Conservation (phyloP, 2,888 invertebrate species). For the Hipparchia sbordonii region DNA sequence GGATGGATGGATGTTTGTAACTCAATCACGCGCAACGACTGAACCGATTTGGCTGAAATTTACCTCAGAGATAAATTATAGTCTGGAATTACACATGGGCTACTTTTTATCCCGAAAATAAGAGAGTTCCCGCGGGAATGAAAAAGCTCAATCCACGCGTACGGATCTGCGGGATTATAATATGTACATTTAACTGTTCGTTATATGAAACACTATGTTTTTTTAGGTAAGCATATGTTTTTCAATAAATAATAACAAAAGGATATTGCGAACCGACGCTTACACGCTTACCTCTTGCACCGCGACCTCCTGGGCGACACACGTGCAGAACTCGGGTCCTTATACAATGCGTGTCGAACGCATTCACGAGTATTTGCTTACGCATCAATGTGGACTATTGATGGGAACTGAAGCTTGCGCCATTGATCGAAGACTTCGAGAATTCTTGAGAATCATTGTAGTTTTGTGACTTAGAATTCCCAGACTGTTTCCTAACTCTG, state of each 20-base stretch:
- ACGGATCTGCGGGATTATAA: no score
- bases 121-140: no score
- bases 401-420: constrained; percentile 49
- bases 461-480: constrained; percentile 38
- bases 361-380: constrained; percentile 67
- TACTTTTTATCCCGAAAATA: no score
- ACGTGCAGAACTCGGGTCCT: constrained; percentile 58
- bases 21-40: no score
- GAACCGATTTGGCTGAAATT: no score
- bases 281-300: constrained; percentile 20
- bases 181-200: not conserved
- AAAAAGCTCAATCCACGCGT: no score
- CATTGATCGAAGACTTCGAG: constrained; percentile 40
- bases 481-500: constrained; percentile 7
- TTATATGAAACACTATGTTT: not conserved
- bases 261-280: constrained; percentile 8
- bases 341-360: constrained; percentile 59
- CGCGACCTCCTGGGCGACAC: constrained; percentile 45
- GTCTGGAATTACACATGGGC: no score
- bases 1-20: no score
- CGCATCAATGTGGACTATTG: constrained; percentile 49
- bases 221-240: not conserved
- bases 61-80: no score
- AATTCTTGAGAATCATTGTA: constrained; percentile 40
- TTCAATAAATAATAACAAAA: constrained; percentile 3